Conservation (phyloP, 2,113 vertebrate genomes). For the Eublepharis macularius region DNA sequence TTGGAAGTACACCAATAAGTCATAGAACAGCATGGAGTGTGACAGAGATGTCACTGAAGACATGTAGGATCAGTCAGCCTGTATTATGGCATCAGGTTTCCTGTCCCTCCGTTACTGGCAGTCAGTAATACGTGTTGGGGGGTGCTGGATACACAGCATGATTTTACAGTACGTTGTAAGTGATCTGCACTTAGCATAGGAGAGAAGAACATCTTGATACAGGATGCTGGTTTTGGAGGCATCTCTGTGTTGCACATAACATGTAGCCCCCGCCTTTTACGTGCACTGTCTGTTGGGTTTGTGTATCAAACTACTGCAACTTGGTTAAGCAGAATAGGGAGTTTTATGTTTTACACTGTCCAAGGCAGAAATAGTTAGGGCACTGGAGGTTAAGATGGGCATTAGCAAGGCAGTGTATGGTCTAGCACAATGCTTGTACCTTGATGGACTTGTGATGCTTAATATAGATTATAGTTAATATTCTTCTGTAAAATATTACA, state of each 20-base stretch:
- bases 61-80: not conserved
- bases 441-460: constrained; percentile 24
- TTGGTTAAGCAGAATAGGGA: not conserved
- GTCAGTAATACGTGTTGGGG: not conserved
- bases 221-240: too few species aligned
- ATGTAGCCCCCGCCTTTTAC: not conserved
- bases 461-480: not conserved
- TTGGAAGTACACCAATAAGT: not conserved
- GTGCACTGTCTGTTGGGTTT: not conserved
- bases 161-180: not conserved
- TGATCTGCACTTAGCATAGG: not conserved
- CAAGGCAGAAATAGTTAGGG: constrained; percentile 34
- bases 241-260: not conserved
- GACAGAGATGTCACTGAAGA: not conserved
- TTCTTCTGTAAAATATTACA: not conserved
- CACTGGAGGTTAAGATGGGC: constrained; percentile 32
- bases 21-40: not conserved
- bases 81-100: not conserved
- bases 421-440: not conserved
- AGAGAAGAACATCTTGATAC: not conserved
- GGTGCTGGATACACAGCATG: not conserved
- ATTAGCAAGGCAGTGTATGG: constrained; percentile 35
- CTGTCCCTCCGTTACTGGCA: not conserved
- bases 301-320: not conserved
- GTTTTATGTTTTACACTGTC: constrained; percentile 28